These are phyloP conservation scores for Agrilus planipennis DNA, from an alignment of 1,140 invertebrate genomes.

Conservation along the genomic window DNA sequence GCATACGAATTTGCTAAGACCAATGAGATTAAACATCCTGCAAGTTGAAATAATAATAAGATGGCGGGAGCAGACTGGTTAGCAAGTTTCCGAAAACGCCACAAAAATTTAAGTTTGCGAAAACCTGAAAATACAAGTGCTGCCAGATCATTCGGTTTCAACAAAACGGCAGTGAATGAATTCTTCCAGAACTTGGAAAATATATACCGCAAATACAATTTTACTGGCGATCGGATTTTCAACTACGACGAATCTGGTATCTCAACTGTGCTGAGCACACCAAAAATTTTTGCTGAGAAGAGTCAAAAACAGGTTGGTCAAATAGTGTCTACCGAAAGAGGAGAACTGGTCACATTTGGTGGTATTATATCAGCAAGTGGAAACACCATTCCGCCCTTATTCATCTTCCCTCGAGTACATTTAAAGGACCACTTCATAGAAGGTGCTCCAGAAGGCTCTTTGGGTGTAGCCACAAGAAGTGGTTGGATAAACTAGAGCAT, in stretches of 20 bases:
- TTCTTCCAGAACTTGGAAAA: not conserved
- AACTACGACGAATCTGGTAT: constrained; percentile 36
- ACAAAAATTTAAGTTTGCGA: constrained; percentile 27
- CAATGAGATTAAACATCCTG: constrained; percentile 5
- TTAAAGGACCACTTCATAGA: constrained; percentile 28
- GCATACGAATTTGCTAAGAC: constrained; percentile 2
- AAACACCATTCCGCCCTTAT: constrained; percentile 27
- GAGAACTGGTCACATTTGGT: constrained; percentile 14
- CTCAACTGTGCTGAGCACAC: constrained; percentile 30
- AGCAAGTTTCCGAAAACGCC: constrained; percentile 6
- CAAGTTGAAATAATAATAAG: constrained; percentile 9
- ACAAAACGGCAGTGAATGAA: constrained; percentile 5
- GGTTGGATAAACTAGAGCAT: constrained; percentile 13
- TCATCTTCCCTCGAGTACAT: constrained; percentile 29
- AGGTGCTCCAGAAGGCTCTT: constrained; percentile 27
- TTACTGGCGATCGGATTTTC: constrained; percentile 25
- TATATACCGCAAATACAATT: constrained; percentile 19
- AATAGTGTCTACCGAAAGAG: constrained; percentile 10
- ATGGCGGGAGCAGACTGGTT: constrained; percentile 8
- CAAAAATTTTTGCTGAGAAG: constrained; percentile 8
- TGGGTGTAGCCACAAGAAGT: constrained; percentile 31
- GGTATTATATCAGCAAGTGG: constrained; percentile 26
- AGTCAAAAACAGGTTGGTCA: constrained; percentile 9
- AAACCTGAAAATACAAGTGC: constrained; percentile 34
- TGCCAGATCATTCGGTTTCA: constrained; percentile 23